A percentile compares a stretch with the other conserved stretches of the same genome.
These are phyloP conservation scores for Aptenodytes patagonicus DNA, from an alignment of 2,113 vertebrate genomes.

Conservation along the genomic window DNA sequence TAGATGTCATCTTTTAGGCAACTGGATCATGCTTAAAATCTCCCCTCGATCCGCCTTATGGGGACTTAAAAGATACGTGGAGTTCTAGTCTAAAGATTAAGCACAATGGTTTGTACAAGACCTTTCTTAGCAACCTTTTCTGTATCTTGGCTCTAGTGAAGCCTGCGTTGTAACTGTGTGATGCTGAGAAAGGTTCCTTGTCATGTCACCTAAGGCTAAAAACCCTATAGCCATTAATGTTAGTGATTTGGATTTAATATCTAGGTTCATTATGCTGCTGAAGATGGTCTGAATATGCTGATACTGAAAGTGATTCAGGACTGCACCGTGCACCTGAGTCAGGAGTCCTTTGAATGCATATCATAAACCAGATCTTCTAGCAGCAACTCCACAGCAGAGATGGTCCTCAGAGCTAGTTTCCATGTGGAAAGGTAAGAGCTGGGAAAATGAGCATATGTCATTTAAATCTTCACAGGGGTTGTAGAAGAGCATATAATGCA, in stretches of 20 bases:
- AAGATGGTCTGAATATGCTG: background rate
- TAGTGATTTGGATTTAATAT: background rate
- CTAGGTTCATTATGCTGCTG: background rate
- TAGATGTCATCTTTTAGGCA: background rate
- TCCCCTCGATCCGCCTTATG: background rate
- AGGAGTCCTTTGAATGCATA: background rate
- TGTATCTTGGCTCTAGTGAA: background rate
- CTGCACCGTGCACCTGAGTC: background rate
- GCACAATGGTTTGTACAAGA: background rate
- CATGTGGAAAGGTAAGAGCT: background rate
- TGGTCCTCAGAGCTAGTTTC: background rate
- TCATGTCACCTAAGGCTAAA: background rate
- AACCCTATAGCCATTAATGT: background rate
- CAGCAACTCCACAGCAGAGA: background rate
- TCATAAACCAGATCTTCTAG: background rate
- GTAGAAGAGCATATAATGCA: background rate
- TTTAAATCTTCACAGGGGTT: background rate
- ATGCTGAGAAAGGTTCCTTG: background rate
- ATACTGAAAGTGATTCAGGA: background rate
- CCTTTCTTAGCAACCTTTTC: background rate
- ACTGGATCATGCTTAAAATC: background rate
- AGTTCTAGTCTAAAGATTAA: background rate
- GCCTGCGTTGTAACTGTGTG: accelerated
- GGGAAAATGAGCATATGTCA: background rate
- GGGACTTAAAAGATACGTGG: background rate